Evolutionary conservation across 2,113 vertebrate genomes (phyloP), one percentile per base, ranked within the genome.

Genomic region (Ciconia maguari): DNA sequence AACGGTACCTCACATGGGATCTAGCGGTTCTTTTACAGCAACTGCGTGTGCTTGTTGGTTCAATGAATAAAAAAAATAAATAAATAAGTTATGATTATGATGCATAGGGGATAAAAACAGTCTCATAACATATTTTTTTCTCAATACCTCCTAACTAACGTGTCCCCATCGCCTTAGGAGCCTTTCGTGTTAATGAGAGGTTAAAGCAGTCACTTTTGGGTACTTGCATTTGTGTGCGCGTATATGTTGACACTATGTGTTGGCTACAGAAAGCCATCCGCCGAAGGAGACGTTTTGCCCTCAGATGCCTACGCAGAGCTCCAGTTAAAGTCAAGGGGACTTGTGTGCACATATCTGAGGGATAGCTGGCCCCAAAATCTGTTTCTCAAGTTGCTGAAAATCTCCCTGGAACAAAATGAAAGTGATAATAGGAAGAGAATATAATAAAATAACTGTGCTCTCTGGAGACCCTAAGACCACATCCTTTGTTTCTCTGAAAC

Each of bases 401-500:
- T 97, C 96, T 94, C 92, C 76, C 90, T 92, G 74, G 94, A 95
- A 97, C 19, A 13, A 97, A 97, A 81, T 78, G 89, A 90, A 96
- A 96, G 78, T 83, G 94, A 84, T 93, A 96, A 93, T 83, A 96
- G 49, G 87, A 97, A 93, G 51, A 48, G 52, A 96, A 92, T 87
- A 96, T 84, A 87, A 94, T 96, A 96, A 95, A 95, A 97, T 93
- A 94, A 94, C 78, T 92, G 41, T 1, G 0, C 49, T 95, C 93
- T 81, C 94, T 54, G 72, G 90, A 97, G 97, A 94, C 66, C 86
- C 90, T 57, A 71, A 95, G 83, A 96, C 90, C 83, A 94, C 79
- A 88, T 95, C 92, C 87, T 97, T 97, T 97, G 87, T 98, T 97
- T 90, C 88, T 92, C 88, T 83, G 51, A 97, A 97, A 96, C 49